These are phyloP conservation scores for Drosophila ohnishii DNA, from an alignment of 1,140 invertebrate species.

Conservation along the genomic window DNA sequence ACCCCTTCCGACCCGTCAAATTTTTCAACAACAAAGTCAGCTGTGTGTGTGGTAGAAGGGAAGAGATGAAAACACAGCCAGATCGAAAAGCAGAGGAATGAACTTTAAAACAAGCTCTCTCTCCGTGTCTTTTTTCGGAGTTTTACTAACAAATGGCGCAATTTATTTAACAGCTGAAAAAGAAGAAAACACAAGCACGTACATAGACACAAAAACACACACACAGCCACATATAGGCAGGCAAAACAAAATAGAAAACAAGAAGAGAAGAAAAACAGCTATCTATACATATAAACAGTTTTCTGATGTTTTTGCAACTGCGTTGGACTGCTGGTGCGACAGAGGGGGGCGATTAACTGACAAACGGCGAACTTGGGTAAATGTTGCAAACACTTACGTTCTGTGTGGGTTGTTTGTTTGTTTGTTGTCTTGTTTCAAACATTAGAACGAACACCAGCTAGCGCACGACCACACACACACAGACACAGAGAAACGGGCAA, in stretches of 20 bases:
- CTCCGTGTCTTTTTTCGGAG: constrained; percentile 22
- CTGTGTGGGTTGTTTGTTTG: constrained; percentile 20
- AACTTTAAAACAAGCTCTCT: constrained; percentile 37
- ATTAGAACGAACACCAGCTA: constrained; percentile 14
- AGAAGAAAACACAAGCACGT: constrained; percentile 13
- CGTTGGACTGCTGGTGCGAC: constrained; percentile 21
- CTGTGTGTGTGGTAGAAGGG: constrained; percentile 47
- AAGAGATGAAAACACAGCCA: constrained; percentile 11
- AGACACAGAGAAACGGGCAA: constrained; percentile 22
- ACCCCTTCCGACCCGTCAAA: background rate
- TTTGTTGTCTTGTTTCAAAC: constrained; percentile 19
- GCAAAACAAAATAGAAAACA: constrained; percentile 35
- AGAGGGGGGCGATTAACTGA: constrained; percentile 8
- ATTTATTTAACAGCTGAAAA: constrained; percentile 48
- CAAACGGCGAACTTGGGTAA: constrained; percentile 17
- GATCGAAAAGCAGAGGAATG: constrained; percentile 43
- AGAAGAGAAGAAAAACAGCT: constrained; percentile 24
- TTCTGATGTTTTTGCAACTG: constrained; percentile 32
- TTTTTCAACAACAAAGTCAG: constrained; percentile 56
- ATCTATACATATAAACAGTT: constrained; percentile 32
- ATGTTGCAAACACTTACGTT: constrained; percentile 40
- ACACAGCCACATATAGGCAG: background rate
- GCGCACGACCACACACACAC: constrained; percentile 10
- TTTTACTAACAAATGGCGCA: constrained; percentile 64
- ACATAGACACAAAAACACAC: constrained; percentile 6